Evolutionary conservation across 2,113 vertebrate genomes (phyloP), one percentile per base, ranked within the genome.

Genomic region (Elephas maximus): DNA sequence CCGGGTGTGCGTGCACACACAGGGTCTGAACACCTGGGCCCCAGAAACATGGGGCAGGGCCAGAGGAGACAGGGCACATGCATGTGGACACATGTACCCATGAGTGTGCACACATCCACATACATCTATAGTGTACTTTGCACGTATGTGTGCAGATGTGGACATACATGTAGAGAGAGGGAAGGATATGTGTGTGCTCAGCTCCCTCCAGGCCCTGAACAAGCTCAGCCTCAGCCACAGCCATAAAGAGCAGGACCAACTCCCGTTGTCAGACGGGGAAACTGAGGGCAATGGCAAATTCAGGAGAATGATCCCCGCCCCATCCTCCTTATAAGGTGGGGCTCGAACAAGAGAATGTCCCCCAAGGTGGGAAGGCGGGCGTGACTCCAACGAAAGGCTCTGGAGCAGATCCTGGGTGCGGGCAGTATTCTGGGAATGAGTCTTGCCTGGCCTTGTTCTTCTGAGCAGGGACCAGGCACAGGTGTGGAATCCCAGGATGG

Each of bases 61-160:
- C 51, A 77, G 74, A 60, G 33, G 60, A 21, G 71, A 30, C 33
- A 4, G 65, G 23, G 51, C 10, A 21, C 44, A 48, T 2, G 0
- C 2, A 1, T 1, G 10, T 24, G 71, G 51, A 45, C 23, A 41
- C 4, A 6, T 18, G 48, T 10, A 10, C 12, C n/a, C 18, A 37
- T 5, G 2, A 80, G 45, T 7, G 37, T 17, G 21, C 45, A 33
- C 0, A 3, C 3, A 4, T 2, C 21, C 15, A 15, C 62, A 11
- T 5, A 8, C 28, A 24, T 26, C n/a, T 28, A 3, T 20, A 0
- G 3, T 44, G 63, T 11, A 1, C 60, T 44, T 17, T 30, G 93
- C 8, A 24, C 0, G 0, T 44, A 28, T 26, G 44, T 45, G 67
- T 0, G 3, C 57, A 37, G 24, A 1, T 0, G 7, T 28, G 73